Evolutionary conservation across 2,888 invertebrate genomes (phyloP).

Genomic region (Xanthia togata): DNA sequence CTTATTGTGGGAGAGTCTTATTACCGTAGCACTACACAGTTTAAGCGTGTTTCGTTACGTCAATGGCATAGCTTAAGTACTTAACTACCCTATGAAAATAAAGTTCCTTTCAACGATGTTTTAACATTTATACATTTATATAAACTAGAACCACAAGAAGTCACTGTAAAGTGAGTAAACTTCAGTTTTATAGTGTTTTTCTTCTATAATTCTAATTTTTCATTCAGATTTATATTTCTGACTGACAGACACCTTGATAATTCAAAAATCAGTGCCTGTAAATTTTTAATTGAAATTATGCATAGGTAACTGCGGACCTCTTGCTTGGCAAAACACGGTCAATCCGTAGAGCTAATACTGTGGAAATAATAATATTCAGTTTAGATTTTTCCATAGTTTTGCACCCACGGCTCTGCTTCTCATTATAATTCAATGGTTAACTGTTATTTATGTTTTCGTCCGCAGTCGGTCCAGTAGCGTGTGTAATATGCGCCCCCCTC

Average conservation of each 20-base stretch:
- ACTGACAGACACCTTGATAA: neutral
- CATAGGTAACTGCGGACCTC: neutral
- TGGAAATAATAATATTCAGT: neutral
- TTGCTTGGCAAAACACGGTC: neutral
- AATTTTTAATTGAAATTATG: neutral
- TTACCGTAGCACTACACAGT: constrained; percentile 3
- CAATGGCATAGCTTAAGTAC: neutral
- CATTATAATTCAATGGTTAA: constrained; percentile 4
- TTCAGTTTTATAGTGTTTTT: neutral
- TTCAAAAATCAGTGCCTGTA: neutral
- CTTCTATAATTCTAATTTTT: neutral
- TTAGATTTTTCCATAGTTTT: neutral
- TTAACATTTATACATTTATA: neutral
- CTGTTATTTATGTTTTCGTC: constrained; percentile 13
- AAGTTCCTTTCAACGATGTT: neutral
- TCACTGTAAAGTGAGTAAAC: no score
- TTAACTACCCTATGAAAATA: neutral
- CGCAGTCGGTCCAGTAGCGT: neutral
- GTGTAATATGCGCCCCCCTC: neutral
- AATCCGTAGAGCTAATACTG: no score
- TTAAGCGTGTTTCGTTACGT: neutral
- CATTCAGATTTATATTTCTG: neutral
- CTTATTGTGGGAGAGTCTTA: constrained; percentile 37
- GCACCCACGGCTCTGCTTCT: neutral
- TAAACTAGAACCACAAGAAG: no score